These are phyloP conservation scores for Rallus crepitans DNA, from an alignment of 2,797 vertebrate species.

Conservation along the genomic window DNA sequence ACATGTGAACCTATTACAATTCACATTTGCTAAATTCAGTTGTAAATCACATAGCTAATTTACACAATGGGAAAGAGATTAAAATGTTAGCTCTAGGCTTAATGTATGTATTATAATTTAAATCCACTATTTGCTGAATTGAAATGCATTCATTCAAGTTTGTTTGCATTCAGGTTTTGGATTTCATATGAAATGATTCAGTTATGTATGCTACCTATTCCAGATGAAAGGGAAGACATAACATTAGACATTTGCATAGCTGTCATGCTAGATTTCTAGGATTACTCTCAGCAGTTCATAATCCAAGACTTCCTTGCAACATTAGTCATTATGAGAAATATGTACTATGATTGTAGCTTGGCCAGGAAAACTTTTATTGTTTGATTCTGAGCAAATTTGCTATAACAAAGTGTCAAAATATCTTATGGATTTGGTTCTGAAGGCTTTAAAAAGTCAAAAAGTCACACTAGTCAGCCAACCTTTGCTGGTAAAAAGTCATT, in stretches of 20 bases:
- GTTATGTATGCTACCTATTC: not conserved
- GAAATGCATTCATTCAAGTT: not conserved
- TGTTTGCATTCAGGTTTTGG: not conserved
- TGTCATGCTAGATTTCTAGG: not conserved
- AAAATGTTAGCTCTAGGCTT: not conserved
- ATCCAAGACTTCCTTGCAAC: not conserved
- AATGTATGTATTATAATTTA: not conserved
- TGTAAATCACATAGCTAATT: not conserved
- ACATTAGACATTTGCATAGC: not conserved
- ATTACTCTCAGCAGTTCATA: not conserved
- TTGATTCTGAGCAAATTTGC: not conserved
- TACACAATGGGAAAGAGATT: not conserved
- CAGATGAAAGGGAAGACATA: not conserved
- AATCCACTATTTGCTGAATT: not conserved
- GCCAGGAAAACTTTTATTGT: not conserved
- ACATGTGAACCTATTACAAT: not conserved
- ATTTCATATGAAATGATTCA: not conserved
- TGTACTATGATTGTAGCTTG: rapidly evolving
- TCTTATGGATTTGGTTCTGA: not conserved
- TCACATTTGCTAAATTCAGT: not conserved
- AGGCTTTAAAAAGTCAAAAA: not conserved
- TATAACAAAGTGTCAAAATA: not conserved
- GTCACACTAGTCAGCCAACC: not conserved
- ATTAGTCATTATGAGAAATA: not conserved
- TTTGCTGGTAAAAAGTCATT: not conserved